A percentile compares a stretch with the other conserved stretches of the same genome.
Conservation (phyloP, 1,140 invertebrate species). For the Helicoverpa armigera region DNA sequence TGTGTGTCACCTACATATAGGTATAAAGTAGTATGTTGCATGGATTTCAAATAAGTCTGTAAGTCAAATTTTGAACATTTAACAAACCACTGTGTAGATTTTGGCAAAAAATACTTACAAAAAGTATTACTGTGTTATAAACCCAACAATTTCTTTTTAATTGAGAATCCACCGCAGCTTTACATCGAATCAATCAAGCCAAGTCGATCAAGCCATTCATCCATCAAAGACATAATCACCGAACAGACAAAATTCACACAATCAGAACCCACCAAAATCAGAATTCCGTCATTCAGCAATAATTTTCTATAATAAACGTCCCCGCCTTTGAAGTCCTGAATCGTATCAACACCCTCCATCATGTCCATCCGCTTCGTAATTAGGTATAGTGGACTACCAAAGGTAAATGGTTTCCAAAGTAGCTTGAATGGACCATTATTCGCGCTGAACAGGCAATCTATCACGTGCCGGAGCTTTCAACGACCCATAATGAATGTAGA, state of each 20-base stretch:
- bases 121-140: no score
- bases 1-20: no score
- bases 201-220: no score
- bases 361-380: constrained; percentile 40
- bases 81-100: no score
- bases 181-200: no score
- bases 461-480: constrained; percentile 61
- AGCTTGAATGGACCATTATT: constrained; percentile 68
- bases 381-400: constrained; percentile 47
- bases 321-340: constrained; percentile 21
- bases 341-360: constrained; percentile 23
- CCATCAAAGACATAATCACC: background rate
- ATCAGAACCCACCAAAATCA: constrained; percentile 4
- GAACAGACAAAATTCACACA: background rate
- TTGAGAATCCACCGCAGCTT: no score
- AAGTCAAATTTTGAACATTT: no score
- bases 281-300: background rate
- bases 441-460: constrained; percentile 68
- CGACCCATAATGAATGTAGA: constrained; percentile 52
- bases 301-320: constrained; percentile 3
- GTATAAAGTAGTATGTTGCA: no score
- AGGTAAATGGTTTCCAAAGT: constrained; percentile 65
- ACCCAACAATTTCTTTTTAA: no score
- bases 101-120: no score
- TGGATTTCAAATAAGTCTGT: background rate